Evolutionary conservation across 2,113 vertebrate species (phyloP).

Genomic region (Manacus vitellinus): DNA sequence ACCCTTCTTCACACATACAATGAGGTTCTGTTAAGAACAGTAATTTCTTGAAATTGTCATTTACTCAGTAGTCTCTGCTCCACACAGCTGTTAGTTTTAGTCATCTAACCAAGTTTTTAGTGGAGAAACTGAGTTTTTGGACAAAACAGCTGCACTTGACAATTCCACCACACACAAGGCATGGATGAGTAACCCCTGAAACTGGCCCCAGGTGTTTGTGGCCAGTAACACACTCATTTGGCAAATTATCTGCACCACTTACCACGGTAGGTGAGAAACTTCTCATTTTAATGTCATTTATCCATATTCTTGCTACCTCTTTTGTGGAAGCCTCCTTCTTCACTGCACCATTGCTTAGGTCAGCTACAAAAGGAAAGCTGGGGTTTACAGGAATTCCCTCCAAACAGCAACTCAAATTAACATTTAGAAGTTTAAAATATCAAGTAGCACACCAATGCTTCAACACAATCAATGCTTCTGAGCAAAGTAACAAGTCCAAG

Average conservation of each 20-base stretch:
- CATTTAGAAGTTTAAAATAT: background rate
- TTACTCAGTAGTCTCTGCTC: background rate
- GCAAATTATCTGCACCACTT: conserved; percentile 27
- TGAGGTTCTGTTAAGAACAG: background rate
- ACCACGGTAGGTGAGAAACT: conserved; percentile 90
- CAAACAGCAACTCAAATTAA: background rate
- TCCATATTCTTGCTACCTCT: conserved; percentile 93
- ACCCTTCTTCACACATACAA: background rate
- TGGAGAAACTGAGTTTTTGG: background rate
- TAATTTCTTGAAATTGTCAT: background rate
- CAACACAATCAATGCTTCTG: background rate
- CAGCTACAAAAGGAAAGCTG: conserved; percentile 77
- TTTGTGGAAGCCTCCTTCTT: conserved; percentile 92
- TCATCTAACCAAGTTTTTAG: background rate
- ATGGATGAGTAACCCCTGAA: background rate
- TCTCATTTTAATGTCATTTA: conserved; percentile 90
- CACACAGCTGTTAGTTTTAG: background rate
- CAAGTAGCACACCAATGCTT: background rate
- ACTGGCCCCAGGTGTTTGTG: background rate
- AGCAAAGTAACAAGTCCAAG: background rate
- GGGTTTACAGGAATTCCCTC: conserved; percentile 2
- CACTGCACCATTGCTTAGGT: conserved; percentile 90
- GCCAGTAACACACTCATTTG: background rate
- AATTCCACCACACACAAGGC: background rate
- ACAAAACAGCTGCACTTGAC: background rate